phyloP scores from a whole-genome alignment of 2,888 invertebrate genomes.

The Liposcelis brunnea region DNA sequence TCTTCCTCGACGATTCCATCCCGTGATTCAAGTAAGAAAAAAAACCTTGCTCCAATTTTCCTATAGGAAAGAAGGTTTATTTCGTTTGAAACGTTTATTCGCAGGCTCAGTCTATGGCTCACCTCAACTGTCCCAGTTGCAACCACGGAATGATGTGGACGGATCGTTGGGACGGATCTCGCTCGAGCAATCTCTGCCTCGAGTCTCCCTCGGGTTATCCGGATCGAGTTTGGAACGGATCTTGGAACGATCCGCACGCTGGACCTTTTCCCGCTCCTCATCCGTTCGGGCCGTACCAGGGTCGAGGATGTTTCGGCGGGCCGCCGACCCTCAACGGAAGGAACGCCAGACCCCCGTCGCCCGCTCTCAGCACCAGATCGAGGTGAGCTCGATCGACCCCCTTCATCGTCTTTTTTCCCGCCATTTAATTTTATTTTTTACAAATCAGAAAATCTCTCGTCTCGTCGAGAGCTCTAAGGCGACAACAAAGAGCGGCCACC shows the following conservation, averaged over 20 bases:
- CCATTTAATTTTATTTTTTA: constrained; percentile 7
- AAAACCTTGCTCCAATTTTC: background rate
- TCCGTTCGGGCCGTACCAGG: background rate
- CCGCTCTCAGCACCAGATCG: constrained; percentile 18
- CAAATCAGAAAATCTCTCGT: constrained; percentile 11
- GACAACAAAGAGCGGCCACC: constrained; percentile 7
- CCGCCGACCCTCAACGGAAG: constrained; percentile 27
- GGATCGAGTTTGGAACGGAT: constrained; percentile 22
- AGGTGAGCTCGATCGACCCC: constrained; percentile 21
- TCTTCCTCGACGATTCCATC: constrained; percentile 20
- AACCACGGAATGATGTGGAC: constrained; percentile 14
- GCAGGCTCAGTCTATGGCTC: constrained; percentile 54
- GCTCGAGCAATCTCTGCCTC: constrained; percentile 20
- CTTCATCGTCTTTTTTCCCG: background rate
- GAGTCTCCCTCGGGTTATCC: constrained; percentile 20
- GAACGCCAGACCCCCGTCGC: constrained; percentile 24
- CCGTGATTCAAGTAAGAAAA: constrained; percentile 39
- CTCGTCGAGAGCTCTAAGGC: constrained; percentile 3
- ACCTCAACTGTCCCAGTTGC: constrained; percentile 41
- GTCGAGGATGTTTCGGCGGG: constrained; percentile 15
- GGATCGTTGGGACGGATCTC: constrained; percentile 10
- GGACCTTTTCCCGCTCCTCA: no score
- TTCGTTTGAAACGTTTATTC: constrained; percentile 7
- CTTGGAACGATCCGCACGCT: constrained; percentile 23
- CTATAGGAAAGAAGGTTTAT: background rate